A percentile compares a stretch with the other conserved stretches of the same genome.
These are phyloP conservation scores for Suricata suricatta DNA, from an alignment of 2,113 vertebrate genomes.

Conservation along the genomic window DNA sequence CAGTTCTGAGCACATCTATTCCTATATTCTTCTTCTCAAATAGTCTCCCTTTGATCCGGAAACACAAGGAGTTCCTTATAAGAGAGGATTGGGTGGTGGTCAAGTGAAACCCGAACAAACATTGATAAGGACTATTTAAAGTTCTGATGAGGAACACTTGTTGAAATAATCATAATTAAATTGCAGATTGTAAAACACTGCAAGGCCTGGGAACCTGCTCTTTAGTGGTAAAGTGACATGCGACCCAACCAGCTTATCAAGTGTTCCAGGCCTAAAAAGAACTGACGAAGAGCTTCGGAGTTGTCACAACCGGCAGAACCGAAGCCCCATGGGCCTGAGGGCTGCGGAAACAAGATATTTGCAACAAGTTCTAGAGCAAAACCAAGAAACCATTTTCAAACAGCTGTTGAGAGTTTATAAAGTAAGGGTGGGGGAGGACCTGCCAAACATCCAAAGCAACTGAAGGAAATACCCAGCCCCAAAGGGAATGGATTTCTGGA, in stretches of 20 bases:
- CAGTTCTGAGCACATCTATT: neutral
- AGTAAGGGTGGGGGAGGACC: neutral
- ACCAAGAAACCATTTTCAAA: conserved; percentile 54
- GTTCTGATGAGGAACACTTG: neutral
- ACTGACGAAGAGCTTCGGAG: conserved; percentile 54
- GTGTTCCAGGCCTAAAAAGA: conserved; percentile 13
- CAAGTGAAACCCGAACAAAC: conserved; percentile 15
- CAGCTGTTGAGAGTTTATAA: conserved; percentile 36
- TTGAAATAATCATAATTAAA: conserved; percentile 43
- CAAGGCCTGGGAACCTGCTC: neutral
- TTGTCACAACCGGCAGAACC: conserved; percentile 33
- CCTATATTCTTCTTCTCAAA: neutral
- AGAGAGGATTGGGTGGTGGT: neutral
- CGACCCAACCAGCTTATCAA: conserved; percentile 37
- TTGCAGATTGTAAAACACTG: conserved; percentile 2
- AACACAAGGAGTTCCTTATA: conserved; percentile 9
- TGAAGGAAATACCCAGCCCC: neutral
- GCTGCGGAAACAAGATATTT: conserved; percentile 61
- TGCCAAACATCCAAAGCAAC: neutral
- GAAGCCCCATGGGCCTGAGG: conserved; percentile 25
- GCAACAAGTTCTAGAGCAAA: conserved; percentile 51
- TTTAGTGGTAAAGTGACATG: conserved; percentile 32
- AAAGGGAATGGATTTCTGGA: neutral
- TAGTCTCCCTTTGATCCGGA: neutral
- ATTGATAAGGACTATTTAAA: conserved; percentile 36